These are phyloP conservation scores for Phaedon cochleariae DNA, from an alignment of 2,888 invertebrate genomes.

Conservation along the genomic window DNA sequence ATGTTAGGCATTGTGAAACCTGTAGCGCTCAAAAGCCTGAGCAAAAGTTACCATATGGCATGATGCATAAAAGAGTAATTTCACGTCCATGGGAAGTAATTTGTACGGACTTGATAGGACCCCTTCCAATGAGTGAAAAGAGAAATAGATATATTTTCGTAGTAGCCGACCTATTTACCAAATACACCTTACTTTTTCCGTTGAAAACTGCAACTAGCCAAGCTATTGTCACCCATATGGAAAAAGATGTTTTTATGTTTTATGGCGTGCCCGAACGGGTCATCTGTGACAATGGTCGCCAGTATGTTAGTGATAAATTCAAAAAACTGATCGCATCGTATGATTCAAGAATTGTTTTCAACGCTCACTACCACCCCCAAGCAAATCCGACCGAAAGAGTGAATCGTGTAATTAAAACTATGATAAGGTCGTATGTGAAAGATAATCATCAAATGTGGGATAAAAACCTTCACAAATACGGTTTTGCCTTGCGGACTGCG, in stretches of 20 bases:
- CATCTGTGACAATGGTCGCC: slow-evolving; percentile 42
- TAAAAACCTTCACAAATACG: slow-evolving; percentile 40
- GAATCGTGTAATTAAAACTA: slow-evolving; percentile 48
- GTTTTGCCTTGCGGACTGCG: slow-evolving; percentile 41
- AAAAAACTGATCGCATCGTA: slow-evolving; percentile 28
- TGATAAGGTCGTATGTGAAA: slow-evolving; percentile 33
- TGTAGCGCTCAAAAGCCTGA: slow-evolving; percentile 22
- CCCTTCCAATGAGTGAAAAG: slow-evolving; percentile 17
- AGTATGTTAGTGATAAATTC: slow-evolving; percentile 21
- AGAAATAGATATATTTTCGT: slow-evolving; percentile 26
- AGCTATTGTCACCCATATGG: slow-evolving; percentile 12
- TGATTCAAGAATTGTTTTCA: slow-evolving; percentile 32
- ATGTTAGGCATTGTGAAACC: slow-evolving; percentile 15
- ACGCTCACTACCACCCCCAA: slow-evolving; percentile 48
- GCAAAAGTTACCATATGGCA: slow-evolving; percentile 15
- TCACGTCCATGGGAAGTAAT: slow-evolving; percentile 22
- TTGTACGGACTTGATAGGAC: slow-evolving; percentile 27
- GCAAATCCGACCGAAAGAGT: slow-evolving; percentile 51
- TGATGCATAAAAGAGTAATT: slow-evolving; percentile 18
- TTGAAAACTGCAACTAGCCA: slow-evolving; percentile 20
- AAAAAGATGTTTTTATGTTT: slow-evolving; percentile 33
- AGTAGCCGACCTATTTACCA: slow-evolving; percentile 28
- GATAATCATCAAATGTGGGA: slow-evolving; percentile 42
- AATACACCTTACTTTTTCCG: slow-evolving; percentile 22
- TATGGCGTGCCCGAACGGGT: slow-evolving; percentile 40